Base-by-base conservation (phyloP, 2,888 invertebrate species). In the Dasypogon diadema region DNA sequence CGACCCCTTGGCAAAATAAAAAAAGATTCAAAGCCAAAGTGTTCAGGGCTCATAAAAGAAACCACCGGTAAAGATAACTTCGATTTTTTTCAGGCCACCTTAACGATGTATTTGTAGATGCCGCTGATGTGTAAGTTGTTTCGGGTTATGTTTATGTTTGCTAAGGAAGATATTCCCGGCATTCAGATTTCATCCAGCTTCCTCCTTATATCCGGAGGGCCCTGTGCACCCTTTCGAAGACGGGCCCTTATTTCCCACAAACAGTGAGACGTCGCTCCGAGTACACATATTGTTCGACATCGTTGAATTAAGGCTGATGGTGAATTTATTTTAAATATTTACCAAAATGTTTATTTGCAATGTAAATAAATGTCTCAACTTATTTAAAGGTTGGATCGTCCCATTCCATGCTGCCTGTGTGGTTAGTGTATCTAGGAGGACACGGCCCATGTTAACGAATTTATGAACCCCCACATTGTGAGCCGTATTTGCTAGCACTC, bases 301-400 rank as follows among this genome's bases (percentile, higher is more conserved):
- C 65, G 65, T 68, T 68, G 65, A 68, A 68, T 68, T 68, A 68
- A 48, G 65, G 26, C 65, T 68, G 65, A 48, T 68, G 58, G 76
- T 65, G 75, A 75, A 75, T 77, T 76, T 70, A 77, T 77, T 77
- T 77, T 77, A 77, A 77, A 77, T 77, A 77, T 77, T 77, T 77
- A 77, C 77, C 70, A 48, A 77, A 76, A 77, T 77, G 77, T 77
- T 77, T 77, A 60, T 77, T 75, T 77, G 77, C 77, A 75, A 75
- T 77, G 77, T 75, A 77, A 77, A 77, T 77, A 77, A 14, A 72
- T 75, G 76, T 65, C 76, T 76, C 74, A 76, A 75, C 77, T 75
- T 77, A 77, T 74, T 75, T 60, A 70, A 51, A 60, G 75, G 72
- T 48, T 68, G 48, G 24, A 48, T 48, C 48, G 12, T 3, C 65